Evolutionary conservation across 2,113 vertebrate species (phyloP).

Genomic region (Orycteropus afer): DNA sequence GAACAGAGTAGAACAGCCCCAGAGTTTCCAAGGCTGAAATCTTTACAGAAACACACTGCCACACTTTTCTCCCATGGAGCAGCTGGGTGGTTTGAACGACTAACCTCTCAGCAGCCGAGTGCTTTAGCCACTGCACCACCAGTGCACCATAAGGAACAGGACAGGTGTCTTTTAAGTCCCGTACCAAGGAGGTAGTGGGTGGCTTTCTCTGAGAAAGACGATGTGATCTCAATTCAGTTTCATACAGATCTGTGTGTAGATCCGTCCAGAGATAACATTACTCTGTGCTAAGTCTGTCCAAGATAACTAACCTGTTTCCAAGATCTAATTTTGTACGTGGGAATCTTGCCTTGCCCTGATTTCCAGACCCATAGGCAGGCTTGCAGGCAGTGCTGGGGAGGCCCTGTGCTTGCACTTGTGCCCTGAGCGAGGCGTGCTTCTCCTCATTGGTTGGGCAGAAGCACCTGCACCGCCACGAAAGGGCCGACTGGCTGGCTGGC

Average conservation of each 20-base stretch:
- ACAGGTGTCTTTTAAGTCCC: not conserved
- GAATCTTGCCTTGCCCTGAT: conserved; percentile 80
- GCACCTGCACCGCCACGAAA: not conserved
- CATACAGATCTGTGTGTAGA: conserved; percentile 63
- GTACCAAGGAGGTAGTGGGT: not conserved
- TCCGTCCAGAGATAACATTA: conserved; percentile 69
- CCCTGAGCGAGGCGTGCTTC: not conserved
- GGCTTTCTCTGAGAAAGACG: conserved; percentile 48
- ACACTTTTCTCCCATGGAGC: not conserved
- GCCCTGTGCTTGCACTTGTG: not conserved
- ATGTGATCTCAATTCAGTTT: conserved; percentile 58
- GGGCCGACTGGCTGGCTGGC: not conserved
- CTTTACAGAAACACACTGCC: not conserved
- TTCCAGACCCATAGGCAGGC: conserved; percentile 76
- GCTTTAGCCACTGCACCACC: not conserved
- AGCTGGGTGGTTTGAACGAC: not conserved
- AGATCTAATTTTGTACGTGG: conserved; percentile 77
- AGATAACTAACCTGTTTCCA: conserved; percentile 80
- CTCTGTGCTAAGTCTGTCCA: conserved; percentile 61
- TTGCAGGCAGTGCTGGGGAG: conserved; percentile 42
- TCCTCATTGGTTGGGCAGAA: not conserved
- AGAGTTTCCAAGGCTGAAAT: not conserved
- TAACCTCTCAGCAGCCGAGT: not conserved
- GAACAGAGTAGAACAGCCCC: not conserved
- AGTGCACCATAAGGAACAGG: not conserved